These are phyloP conservation scores for Halocynthia aurantium DNA, from an alignment of 23 tunicate genomes.

Conservation along the genomic window DNA sequence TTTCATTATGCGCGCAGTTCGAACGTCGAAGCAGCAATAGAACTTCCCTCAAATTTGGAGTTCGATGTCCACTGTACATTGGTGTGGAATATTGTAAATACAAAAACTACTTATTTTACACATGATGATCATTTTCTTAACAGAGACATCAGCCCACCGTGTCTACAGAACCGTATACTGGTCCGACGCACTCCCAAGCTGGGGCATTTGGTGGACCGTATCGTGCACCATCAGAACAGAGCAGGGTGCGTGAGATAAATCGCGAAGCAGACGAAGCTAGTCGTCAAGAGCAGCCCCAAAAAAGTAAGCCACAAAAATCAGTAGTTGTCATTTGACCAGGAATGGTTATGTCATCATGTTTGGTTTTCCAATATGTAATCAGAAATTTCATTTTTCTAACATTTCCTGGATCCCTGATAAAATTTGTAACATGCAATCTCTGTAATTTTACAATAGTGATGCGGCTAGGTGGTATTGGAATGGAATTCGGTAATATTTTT, in stretches of 20 bases:
- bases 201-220: background rate
- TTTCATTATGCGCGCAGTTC: too few relatives aligned
- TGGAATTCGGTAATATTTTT: too few relatives aligned
- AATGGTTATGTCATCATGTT: background rate
- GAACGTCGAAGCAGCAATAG: too few relatives aligned
- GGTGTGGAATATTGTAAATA: too few relatives aligned
- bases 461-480: too few relatives aligned
- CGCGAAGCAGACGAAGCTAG: slow-evolving; percentile 11
- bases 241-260: slow-evolving; percentile 15
- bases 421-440: background rate
- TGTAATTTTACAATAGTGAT: background rate
- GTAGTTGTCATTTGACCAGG: background rate
- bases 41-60: too few relatives aligned
- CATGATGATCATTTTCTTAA: background rate
- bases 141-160: slow-evolving; percentile 16
- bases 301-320: background rate
- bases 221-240: background rate
- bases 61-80: too few relatives aligned
- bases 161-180: slow-evolving; percentile 20
- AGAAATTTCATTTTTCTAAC: background rate
- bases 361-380: too few relatives aligned
- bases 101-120: too few relatives aligned
- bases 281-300: slow-evolving; percentile 4
- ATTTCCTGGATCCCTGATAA: background rate
- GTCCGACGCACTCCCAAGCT: slow-evolving; percentile 13